Evolutionary conservation across 2,888 invertebrate genomes (phyloP).

Genomic region (Anorthoa munda): DNA sequence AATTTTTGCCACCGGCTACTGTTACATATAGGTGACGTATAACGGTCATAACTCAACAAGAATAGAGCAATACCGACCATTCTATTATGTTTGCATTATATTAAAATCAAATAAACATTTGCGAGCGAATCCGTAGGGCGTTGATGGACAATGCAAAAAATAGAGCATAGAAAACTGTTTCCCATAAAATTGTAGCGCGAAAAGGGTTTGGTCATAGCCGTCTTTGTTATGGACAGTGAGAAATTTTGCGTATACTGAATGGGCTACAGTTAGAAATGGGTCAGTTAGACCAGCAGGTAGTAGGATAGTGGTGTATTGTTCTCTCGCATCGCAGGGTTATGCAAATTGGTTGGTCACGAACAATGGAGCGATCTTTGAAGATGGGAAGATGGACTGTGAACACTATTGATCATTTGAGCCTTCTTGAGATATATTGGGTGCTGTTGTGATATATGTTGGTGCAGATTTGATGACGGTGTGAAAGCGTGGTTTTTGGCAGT

Average conservation of each 20-base stretch:
- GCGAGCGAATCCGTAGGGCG: conserved; percentile 85
- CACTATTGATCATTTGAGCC: conserved; percentile 1
- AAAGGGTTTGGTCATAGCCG: conserved; percentile 83
- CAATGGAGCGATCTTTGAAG: conserved; percentile 76
- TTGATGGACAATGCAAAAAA: conserved; percentile 90
- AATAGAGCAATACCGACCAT: conserved; percentile 75
- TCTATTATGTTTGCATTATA: conserved; percentile 79
- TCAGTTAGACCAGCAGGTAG: conserved; percentile 81
- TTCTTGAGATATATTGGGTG: conserved; percentile 11
- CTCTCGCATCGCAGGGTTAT: conserved; percentile 83
- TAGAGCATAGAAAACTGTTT: conserved; percentile 87
- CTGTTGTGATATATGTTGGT: not conserved
- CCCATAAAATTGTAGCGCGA: conserved; percentile 87
- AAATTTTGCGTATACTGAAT: conserved; percentile 84
- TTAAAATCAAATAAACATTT: conserved; percentile 85
- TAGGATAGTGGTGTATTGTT: conserved; percentile 81
- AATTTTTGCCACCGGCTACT: conserved; percentile 54
- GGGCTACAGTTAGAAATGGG: conserved; percentile 84
- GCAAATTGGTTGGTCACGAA: conserved; percentile 82
- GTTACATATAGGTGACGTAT: conserved; percentile 74
- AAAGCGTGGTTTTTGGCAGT: not conserved
- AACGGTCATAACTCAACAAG: conserved; percentile 81
- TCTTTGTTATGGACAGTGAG: conserved; percentile 88
- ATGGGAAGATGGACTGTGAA: conserved; percentile 69
- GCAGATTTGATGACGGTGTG: not conserved